These are phyloP conservation scores for Octopus bimaculoides DNA, from an alignment of 1,140 invertebrate genomes.

Conservation along the genomic window DNA sequence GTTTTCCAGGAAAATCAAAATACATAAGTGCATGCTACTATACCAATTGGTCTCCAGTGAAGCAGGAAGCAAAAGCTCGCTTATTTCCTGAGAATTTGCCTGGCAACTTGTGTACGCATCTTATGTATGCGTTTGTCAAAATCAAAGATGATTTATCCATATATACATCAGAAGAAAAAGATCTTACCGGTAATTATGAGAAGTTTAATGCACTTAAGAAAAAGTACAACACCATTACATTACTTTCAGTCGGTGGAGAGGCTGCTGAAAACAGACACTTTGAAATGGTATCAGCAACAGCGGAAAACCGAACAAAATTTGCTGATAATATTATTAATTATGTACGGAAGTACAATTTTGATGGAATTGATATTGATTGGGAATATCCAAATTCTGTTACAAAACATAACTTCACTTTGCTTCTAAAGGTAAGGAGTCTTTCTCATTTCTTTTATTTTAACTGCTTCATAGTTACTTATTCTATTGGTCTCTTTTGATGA, in stretches of 20 bases:
- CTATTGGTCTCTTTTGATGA: no score
- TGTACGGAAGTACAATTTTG: slow-evolving; percentile 29
- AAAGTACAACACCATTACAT: slow-evolving; percentile 72
- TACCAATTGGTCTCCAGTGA: slow-evolving; percentile 36
- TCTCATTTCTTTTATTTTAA: no score
- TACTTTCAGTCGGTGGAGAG: slow-evolving; percentile 38
- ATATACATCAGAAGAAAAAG: slow-evolving; percentile 16
- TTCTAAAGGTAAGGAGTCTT: slow-evolving; percentile 6
- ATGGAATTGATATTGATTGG: slow-evolving; percentile 37
- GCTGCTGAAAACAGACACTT: slow-evolving; percentile 22
- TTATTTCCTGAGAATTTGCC: slow-evolving; percentile 62
- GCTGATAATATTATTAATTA: slow-evolving; percentile 21
- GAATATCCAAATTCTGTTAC: slow-evolving; percentile 26
- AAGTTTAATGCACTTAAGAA: slow-evolving; percentile 73
- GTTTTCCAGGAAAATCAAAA: neutral
- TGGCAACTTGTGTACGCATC: slow-evolving; percentile 73
- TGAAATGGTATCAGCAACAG: slow-evolving; percentile 11
- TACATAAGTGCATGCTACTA: slow-evolving; percentile 37
- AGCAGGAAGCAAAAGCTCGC: slow-evolving; percentile 25
- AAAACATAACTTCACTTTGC: neutral
- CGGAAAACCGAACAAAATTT: slow-evolving; percentile 16
- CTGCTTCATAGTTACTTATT: no score
- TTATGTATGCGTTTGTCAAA: slow-evolving; percentile 75
- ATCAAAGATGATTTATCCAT: slow-evolving; percentile 58
- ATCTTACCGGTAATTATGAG: slow-evolving; percentile 15